Evolutionary conservation across 2,888 invertebrate species (phyloP).

Genomic region (Myopa testacea): DNA sequence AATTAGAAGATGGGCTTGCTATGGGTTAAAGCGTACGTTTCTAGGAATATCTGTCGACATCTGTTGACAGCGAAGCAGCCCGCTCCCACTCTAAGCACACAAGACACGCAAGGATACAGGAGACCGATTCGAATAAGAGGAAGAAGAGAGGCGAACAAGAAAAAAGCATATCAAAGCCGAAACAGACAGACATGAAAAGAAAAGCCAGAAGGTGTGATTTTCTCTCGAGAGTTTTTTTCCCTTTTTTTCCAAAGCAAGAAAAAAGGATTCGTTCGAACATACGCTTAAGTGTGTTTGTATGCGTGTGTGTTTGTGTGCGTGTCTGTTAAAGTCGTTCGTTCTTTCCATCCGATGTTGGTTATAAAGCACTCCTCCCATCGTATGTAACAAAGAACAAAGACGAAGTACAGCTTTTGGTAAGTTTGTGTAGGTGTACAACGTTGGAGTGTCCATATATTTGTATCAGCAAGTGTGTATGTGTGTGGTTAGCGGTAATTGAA

Average conservation of each 20-base stretch:
- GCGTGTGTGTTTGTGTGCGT: not conserved
- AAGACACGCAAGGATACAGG: not conserved
- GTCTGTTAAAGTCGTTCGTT: not conserved
- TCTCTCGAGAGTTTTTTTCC: not conserved
- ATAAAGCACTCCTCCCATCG: constrained; percentile 8
- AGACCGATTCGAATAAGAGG: not conserved
- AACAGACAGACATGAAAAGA: not conserved
- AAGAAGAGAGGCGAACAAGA: not conserved
- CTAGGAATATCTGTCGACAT: too few species aligned
- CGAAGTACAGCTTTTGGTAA: not conserved
- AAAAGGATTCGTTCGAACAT: not conserved
- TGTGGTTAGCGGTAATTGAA: constrained; percentile 5
- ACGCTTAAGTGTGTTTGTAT: not conserved
- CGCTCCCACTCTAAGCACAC: not conserved
- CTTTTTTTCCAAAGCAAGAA: not conserved
- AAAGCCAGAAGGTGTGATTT: not conserved
- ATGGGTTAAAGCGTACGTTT: too few species aligned
- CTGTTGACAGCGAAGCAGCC: not conserved
- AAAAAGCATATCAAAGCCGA: not conserved
- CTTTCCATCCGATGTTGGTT: constrained; percentile 3
- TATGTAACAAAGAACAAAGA: constrained; percentile 5
- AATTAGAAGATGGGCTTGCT: too few species aligned
- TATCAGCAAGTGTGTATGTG: constrained; percentile 8
- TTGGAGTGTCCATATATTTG: not conserved
- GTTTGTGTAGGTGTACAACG: not conserved